Evolutionary conservation across 2,113 vertebrate species (phyloP), one percentile per base, ranked within the genome.

Genomic region (Hymenochirus boettgeri): DNA sequence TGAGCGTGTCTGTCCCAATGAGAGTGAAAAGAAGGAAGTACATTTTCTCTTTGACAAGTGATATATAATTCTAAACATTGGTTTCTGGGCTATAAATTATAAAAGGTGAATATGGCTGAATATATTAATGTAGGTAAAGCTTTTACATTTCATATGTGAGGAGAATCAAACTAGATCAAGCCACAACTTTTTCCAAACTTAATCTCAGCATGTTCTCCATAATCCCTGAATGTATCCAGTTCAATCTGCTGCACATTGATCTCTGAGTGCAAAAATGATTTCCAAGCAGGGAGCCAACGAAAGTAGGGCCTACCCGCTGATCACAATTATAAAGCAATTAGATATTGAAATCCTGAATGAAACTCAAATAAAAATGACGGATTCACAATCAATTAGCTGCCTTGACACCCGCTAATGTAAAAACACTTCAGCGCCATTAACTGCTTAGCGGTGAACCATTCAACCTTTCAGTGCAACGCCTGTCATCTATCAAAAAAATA

Each of bases 361-460:
- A 39, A 39, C 10, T 7, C 10, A 21, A 22, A 57, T 24, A 57
- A 39, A 35, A 24, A 33, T 25, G 37, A 25, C 13, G 25, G 56
- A 58, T 23, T 45, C 56, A 25, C 25, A 42, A 45, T 42, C 37
- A 23, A 58, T 58, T 45, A 58, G 39, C 37, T 15, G 33, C 55
- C 21, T n/a, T 45, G 56, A 58, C 22, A 26, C 23, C 18, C 56
- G 39, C 22, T 25, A 54, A 25, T 27, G 52, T 29, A 19, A 8
- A 54, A 35, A 22, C 23, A 47, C 25, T 60, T 26, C 57, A 19
- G 39, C 24, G 4, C n/a, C 35, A 29, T 60, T 47, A 27, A 42
- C 10, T 3, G 39, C 37, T 46, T 19, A 19, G 39, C 17, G 29
- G 10, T 47, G 39, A 60, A 29, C 57, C n/a, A 47, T 42, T 10